phyloP scores from a whole-genome alignment of 2,888 invertebrate genomes.

The Melanostoma scalare region DNA sequence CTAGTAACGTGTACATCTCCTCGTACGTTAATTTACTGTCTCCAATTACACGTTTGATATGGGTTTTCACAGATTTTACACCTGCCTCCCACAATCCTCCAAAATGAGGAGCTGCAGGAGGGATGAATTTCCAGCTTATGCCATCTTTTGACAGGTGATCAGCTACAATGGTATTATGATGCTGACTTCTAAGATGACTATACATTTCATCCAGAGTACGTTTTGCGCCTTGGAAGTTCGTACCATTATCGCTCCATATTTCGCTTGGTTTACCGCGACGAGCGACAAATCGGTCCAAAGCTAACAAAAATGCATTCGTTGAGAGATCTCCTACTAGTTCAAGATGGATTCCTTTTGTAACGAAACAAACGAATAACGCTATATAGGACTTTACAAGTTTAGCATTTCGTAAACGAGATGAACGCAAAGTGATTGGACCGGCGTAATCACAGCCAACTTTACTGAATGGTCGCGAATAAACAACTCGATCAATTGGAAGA shows the following conservation, averaged over 20 bases:
- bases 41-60: too few relatives aligned
- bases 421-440: not conserved
- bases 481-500: too few relatives aligned
- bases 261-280: too few relatives aligned
- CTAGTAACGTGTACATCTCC: too few relatives aligned
- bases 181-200: not conserved
- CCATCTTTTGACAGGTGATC: slow-evolving; percentile 5
- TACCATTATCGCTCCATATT: too few relatives aligned
- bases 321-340: not conserved
- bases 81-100: not conserved
- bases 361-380: not conserved
- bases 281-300: too few relatives aligned
- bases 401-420: not conserved
- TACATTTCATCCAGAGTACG: slow-evolving; percentile 11
- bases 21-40: too few relatives aligned
- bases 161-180: slow-evolving; percentile 20
- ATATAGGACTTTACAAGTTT: not conserved
- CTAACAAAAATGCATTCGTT: too few relatives aligned
- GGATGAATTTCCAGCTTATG: slow-evolving; percentile 1
- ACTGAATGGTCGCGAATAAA: too few relatives aligned
- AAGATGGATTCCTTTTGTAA: not conserved
- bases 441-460: not conserved
- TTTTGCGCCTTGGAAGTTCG: not conserved
- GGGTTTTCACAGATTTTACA: too few relatives aligned
- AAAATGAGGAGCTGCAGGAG: slow-evolving; percentile 6